These are phyloP conservation scores for Macropodus opercularis DNA, from an alignment of 2,797 vertebrate genomes.

Conservation along the genomic window DNA sequence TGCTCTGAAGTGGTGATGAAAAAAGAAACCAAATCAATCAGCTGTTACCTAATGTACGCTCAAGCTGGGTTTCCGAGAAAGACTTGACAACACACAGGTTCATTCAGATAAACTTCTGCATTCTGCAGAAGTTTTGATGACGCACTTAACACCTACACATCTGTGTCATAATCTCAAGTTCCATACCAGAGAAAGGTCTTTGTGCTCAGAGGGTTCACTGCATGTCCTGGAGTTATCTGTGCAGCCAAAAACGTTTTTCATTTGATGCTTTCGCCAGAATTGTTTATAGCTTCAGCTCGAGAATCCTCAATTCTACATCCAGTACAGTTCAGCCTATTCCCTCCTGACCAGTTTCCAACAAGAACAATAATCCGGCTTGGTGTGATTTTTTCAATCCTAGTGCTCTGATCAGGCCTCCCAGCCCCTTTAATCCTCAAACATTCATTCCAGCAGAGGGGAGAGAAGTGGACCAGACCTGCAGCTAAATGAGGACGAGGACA, in stretches of 20 bases:
- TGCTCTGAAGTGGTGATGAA: slow-evolving; percentile 21
- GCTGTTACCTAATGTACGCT: slow-evolving; percentile 1
- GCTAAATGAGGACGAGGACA: slow-evolving; percentile 57
- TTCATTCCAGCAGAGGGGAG: slow-evolving; percentile 37
- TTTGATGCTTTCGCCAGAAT: neutral
- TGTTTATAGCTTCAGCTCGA: slow-evolving; percentile 2
- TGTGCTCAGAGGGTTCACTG: slow-evolving; percentile 12
- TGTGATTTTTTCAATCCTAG: slow-evolving; percentile 36
- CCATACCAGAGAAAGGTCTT: slow-evolving; percentile 43
- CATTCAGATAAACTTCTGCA: slow-evolving; percentile 29
- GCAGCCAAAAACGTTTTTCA: neutral
- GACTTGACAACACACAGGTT: slow-evolving; percentile 14
- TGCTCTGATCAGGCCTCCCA: slow-evolving; percentile 38
- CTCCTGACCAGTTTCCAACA: slow-evolving; percentile 6
- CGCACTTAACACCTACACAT: slow-evolving; percentile 53
- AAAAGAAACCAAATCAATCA: slow-evolving; percentile 9
- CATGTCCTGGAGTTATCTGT: slow-evolving; percentile 11
- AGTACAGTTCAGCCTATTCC: slow-evolving; percentile 5
- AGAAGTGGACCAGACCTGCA: slow-evolving; percentile 34
- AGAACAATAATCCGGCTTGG: slow-evolving; percentile 36
- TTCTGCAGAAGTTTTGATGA: slow-evolving; percentile 48
- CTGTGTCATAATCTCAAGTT: slow-evolving; percentile 43
- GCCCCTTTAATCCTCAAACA: slow-evolving; percentile 53
- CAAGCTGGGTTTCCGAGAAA: slow-evolving; percentile 26
- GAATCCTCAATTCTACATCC: slow-evolving; percentile 12